phyloP scores from a whole-genome alignment of 2,113 vertebrate genomes.

The Neolamprologus kungweensis region DNA sequence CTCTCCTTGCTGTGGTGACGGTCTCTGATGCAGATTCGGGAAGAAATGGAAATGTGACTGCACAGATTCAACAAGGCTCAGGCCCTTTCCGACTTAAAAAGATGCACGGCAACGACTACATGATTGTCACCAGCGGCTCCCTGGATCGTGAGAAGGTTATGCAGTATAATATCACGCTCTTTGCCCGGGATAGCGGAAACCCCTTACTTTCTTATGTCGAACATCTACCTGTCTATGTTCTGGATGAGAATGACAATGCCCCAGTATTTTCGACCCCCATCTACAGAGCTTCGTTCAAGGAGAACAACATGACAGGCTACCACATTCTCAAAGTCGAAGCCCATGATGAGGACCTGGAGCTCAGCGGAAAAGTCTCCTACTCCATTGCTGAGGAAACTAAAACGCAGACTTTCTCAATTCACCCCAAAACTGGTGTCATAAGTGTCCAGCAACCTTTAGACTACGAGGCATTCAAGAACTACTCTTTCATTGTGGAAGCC shows the following conservation, averaged over 20 bases:
- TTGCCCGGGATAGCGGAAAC: constrained; percentile 76
- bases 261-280: constrained; percentile 75
- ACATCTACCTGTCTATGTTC: constrained; percentile 76
- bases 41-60: constrained; percentile 76
- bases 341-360: constrained; percentile 76
- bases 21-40: constrained; percentile 84
- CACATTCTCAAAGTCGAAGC: constrained; percentile 76
- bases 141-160: constrained; percentile 83
- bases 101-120: constrained; percentile 79
- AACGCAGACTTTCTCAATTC: constrained; percentile 63
- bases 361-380: constrained; percentile 81
- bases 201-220: constrained; percentile 69
- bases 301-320: constrained; percentile 73
- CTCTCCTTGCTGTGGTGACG: constrained; percentile 83
- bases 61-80: constrained; percentile 68
- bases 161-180: constrained; percentile 78
- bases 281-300: constrained; percentile 72
- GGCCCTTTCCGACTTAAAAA: constrained; percentile 81
- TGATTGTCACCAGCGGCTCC: constrained; percentile 77
- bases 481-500: constrained; percentile 80
- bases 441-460: constrained; percentile 75
- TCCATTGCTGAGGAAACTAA: constrained; percentile 34
- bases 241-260: constrained; percentile 86
- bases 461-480: constrained; percentile 73
- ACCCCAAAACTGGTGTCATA: constrained; percentile 76